A percentile compares a stretch with the other conserved stretches of the same genome.
phyloP scores from a whole-genome alignment of 2,888 invertebrate species.

The Caenorhabditis uteleia region DNA sequence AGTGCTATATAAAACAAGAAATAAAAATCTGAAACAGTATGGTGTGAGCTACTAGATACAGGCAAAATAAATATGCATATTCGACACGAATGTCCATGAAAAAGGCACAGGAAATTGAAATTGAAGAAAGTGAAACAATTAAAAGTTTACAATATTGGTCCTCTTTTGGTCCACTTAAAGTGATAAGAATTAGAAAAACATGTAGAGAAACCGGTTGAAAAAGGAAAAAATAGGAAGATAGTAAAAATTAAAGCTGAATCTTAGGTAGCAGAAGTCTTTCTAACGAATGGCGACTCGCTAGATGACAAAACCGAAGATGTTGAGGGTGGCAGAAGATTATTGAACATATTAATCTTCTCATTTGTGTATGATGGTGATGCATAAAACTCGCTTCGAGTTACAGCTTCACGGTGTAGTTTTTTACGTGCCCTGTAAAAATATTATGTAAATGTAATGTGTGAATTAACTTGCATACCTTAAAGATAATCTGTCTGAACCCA shows the following conservation, averaged over 20 bases:
- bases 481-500: constrained; percentile 28
- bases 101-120: not conserved
- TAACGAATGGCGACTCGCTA: not conserved
- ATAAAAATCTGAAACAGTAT: not conserved
- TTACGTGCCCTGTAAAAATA: constrained; percentile 25
- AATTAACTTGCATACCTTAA: constrained; percentile 8
- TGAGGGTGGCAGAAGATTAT: constrained; percentile 31
- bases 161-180: no score
- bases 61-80: not conserved
- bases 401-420: constrained; percentile 33
- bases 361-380: constrained; percentile 4
- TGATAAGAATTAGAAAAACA: no score
- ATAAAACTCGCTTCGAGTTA: constrained; percentile 28
- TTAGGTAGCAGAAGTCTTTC: not conserved
- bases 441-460: not conserved
- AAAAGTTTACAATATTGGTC: not conserved
- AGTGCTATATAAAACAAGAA: not conserved
- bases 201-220: no score
- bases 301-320: constrained; percentile 34
- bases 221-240: not conserved
- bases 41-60: not conserved
- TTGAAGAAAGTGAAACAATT: not conserved
- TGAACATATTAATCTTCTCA: constrained; percentile 13
- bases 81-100: not conserved
- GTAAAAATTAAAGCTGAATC: not conserved